Evolutionary conservation across 2,797 vertebrate genomes (phyloP).

Genomic region (Lagocephalus sceleratus): DNA sequence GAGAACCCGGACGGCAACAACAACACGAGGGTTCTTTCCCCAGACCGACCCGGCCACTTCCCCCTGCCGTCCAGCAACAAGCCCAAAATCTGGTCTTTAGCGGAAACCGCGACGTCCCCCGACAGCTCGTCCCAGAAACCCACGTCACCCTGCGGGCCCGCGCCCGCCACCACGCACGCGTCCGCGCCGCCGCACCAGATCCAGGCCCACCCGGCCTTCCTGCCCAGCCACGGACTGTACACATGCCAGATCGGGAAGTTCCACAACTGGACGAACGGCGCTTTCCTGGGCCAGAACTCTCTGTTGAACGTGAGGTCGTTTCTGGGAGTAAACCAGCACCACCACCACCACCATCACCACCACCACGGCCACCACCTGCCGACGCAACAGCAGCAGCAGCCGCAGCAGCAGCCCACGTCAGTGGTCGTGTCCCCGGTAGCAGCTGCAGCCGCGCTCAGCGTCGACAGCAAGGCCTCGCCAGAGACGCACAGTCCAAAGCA

Average conservation of each 20-base stretch:
- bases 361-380: slow-evolving; percentile 79
- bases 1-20: slow-evolving; percentile 81
- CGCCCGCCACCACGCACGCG: slow-evolving; percentile 53
- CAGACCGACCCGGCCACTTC: slow-evolving; percentile 80
- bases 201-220: slow-evolving; percentile 90
- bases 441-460: slow-evolving; percentile 75
- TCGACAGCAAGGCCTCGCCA: slow-evolving; percentile 81
- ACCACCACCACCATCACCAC: slow-evolving; percentile 79
- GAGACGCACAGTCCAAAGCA: slow-evolving; percentile 88
- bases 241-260: slow-evolving; percentile 98
- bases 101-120: slow-evolving; percentile 94
- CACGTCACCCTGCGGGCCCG: slow-evolving; percentile 81
- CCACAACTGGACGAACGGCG: slow-evolving; percentile 97
- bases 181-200: slow-evolving; percentile 77
- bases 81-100: slow-evolving; percentile 98
- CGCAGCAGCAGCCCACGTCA: slow-evolving; percentile 78
- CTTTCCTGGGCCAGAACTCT: slow-evolving; percentile 93
- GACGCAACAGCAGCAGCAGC: slow-evolving; percentile 77
- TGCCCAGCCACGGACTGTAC: slow-evolving; percentile 97
- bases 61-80: slow-evolving; percentile 89
- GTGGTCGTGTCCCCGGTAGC: slow-evolving; percentile 79
- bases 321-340: slow-evolving; percentile 90
- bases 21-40: slow-evolving; percentile 84
- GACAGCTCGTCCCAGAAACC: slow-evolving; percentile 87
- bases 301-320: slow-evolving; percentile 94